Evolutionary conservation across 35 echinoderm and acorn worm species (phyloP).

Genomic region (Lytechinus pictus): DNA sequence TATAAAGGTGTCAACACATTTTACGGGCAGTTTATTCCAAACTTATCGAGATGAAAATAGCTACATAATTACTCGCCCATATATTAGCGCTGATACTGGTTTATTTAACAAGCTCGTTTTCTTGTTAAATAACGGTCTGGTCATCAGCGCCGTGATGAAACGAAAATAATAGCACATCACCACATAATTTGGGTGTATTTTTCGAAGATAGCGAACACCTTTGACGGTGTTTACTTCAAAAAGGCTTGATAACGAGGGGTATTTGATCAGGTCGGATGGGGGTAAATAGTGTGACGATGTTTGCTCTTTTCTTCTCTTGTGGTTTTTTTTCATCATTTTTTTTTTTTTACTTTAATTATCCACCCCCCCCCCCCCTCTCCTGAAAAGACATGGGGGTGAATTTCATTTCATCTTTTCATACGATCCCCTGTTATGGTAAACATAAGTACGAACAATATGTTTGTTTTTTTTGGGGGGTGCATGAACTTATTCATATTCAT

Average conservation of each 20-base stretch:
- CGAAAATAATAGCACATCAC: neutral
- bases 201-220: neutral
- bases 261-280: neutral
- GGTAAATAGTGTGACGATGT: neutral
- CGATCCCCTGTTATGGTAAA: neutral
- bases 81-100: neutral
- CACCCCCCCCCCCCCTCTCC: neutral
- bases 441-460: too few relatives aligned
- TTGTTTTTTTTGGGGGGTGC: neutral
- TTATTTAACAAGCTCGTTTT: neutral
- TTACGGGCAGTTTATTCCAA: neutral
- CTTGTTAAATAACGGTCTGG: neutral
- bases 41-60: neutral
- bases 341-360: too few relatives aligned
- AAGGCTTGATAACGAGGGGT: neutral
- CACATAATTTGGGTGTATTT: conserved; percentile 13
- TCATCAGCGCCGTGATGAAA: neutral
- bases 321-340: neutral
- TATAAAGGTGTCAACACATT: neutral
- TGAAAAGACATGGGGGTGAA: neutral
- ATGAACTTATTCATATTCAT: neutral
- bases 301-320: neutral
- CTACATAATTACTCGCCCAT: neutral
- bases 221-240: neutral
- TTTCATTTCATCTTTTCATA: neutral